These are phyloP conservation scores for Astreopora myriophthalma DNA, from an alignment of 64 coral and sea anemone genomes.

Conservation along the genomic window DNA sequence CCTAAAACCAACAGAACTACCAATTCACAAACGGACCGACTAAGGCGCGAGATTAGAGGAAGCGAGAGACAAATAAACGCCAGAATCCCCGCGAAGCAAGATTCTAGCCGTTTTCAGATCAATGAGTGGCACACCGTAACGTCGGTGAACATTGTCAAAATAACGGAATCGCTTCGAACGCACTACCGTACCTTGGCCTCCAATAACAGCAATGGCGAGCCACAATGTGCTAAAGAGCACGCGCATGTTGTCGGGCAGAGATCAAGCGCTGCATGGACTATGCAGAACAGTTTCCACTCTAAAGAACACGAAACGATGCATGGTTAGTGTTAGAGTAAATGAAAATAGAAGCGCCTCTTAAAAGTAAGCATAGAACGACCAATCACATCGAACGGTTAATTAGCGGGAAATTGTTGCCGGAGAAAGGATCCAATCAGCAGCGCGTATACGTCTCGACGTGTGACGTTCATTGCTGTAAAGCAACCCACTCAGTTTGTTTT, in stretches of 20 bases:
- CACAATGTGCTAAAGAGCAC: conserved; percentile 94
- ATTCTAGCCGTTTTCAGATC: conserved; percentile 1
- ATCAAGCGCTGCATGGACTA: conserved; percentile 76
- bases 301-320: conserved; percentile 70
- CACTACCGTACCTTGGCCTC: conserved; percentile 57
- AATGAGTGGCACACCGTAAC: conserved; percentile 20
- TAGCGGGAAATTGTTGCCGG: conserved; percentile 78
- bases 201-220: conserved; percentile 41
- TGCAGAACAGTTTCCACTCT: conserved; percentile 64
- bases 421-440: conserved; percentile 75
- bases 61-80: background rate
- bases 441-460: conserved; percentile 75
- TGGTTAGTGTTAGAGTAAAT: conserved; percentile 85
- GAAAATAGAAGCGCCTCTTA: conserved; percentile 71
- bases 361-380: conserved; percentile 78
- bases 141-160: conserved; percentile 11
- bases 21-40: conserved; percentile 28
- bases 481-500: conserved; percentile 94
- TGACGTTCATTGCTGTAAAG: conserved; percentile 93
- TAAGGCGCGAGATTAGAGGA: conserved; percentile 1
- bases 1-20: conserved; percentile 82
- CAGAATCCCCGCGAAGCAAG: conserved; percentile 9
- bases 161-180: background rate
- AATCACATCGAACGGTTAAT: conserved; percentile 93
- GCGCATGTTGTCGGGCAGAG: conserved; percentile 69